phyloP scores from a whole-genome alignment of 2,888 invertebrate species.

The Conchocele bisecta region DNA sequence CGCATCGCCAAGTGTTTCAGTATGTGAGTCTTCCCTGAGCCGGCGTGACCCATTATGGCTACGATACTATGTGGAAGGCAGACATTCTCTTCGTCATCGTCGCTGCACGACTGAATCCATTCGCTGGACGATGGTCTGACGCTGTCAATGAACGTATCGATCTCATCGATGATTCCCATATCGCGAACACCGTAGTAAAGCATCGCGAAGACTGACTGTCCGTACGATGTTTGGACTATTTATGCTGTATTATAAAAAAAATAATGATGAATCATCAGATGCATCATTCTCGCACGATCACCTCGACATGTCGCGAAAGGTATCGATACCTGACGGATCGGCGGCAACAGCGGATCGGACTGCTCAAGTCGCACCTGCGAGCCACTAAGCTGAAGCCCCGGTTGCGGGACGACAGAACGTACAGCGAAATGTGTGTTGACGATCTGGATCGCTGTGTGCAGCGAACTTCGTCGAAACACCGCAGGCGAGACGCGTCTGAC shows the following conservation, averaged over 20 bases:
- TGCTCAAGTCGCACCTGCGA: constrained; percentile 8
- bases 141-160: neutral
- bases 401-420: too few relatives aligned
- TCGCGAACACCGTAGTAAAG: constrained; percentile 14
- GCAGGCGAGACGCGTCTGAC: too few relatives aligned
- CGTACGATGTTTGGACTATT: neutral
- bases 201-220: neutral
- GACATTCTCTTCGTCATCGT: too few relatives aligned
- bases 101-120: too few relatives aligned
- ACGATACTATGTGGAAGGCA: constrained; percentile 13
- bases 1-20: constrained; percentile 15
- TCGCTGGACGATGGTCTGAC: neutral
- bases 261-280: too few relatives aligned
- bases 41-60: constrained; percentile 20
- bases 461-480: too few relatives aligned
- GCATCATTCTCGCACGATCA: too few relatives aligned
- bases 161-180: constrained; percentile 8
- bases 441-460: too few relatives aligned
- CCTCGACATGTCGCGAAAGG: too few relatives aligned
- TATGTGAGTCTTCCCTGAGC: constrained; percentile 23
- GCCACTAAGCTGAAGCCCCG: constrained; percentile 1
- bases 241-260: too few relatives aligned
- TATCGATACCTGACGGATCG: neutral
- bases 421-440: too few relatives aligned
- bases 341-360: neutral